phyloP scores from a whole-genome alignment of 2,113 vertebrate species.

The pig (Sus scrofa) region DNA sequence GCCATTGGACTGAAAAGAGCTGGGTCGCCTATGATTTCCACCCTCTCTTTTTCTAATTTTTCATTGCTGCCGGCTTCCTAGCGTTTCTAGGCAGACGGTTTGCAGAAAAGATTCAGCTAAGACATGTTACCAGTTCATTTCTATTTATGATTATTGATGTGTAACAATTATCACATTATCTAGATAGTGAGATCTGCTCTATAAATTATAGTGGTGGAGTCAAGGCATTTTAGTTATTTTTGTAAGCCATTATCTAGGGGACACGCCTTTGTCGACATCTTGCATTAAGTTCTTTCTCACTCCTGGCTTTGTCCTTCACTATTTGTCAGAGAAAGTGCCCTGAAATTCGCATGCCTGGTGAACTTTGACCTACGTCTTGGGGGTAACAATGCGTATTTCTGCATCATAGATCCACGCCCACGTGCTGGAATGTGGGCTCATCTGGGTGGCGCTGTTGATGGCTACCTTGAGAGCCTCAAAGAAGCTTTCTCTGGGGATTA shows the following conservation, averaged over 20 bases:
- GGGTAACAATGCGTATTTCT: neutral
- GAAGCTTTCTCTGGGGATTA: neutral
- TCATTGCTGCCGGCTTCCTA: constrained; percentile 51
- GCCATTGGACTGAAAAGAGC: constrained; percentile 9
- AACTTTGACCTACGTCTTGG: constrained; percentile 60
- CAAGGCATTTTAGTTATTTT: constrained; percentile 77
- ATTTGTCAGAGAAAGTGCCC: constrained; percentile 54
- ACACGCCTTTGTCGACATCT: constrained; percentile 72
- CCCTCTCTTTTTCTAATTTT: constrained; percentile 67
- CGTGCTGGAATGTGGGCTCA: neutral
- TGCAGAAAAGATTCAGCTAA: constrained; percentile 68
- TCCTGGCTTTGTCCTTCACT: constrained; percentile 30
- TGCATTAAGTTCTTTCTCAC: constrained; percentile 73
- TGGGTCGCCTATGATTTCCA: constrained; percentile 46
- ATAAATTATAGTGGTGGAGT: constrained; percentile 82
- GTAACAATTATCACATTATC: constrained; percentile 85
- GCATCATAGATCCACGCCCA: neutral
- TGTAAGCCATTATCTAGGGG: constrained; percentile 74
- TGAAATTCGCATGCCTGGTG: neutral
- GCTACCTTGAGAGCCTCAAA: neutral
- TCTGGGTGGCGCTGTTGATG: neutral
- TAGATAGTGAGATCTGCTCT: constrained; percentile 80
- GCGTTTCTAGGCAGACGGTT: constrained; percentile 69
- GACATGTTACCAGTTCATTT: constrained; percentile 71
- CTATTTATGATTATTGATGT: constrained; percentile 84